A percentile compares a stretch with the other conserved stretches of the same genome.
These are phyloP conservation scores for Nebria brevicollis DNA, from an alignment of 2,888 invertebrate species.

Conservation along the genomic window DNA sequence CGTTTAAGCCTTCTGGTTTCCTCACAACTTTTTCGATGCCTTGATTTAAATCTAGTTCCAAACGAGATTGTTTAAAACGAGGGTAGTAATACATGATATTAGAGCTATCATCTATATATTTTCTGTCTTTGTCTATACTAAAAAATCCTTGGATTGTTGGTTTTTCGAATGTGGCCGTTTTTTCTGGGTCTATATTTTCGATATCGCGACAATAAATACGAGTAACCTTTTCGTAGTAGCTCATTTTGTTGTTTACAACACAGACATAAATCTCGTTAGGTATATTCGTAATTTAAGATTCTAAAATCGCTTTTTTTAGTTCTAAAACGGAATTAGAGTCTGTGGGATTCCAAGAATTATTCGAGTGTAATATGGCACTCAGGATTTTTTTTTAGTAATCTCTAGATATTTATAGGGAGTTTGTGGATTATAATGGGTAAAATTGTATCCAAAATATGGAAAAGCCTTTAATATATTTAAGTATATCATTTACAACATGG, in stretches of 20 bases:
- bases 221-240: slow-evolving; percentile 28
- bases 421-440: neutral
- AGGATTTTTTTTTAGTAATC: neutral
- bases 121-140: slow-evolving; percentile 31
- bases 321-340: too few relatives aligned
- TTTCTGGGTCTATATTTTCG: slow-evolving; percentile 20
- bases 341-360: neutral
- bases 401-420: neutral
- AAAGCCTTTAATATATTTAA: slow-evolving; percentile 44
- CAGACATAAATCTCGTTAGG: neutral
- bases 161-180: slow-evolving; percentile 27
- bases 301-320: neutral
- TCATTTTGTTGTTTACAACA: neutral
- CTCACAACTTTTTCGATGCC: slow-evolving; percentile 26
- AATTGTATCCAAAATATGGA: slow-evolving; percentile 24
- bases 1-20: slow-evolving; percentile 30
- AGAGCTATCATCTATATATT: slow-evolving; percentile 15
- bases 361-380: neutral
- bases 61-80: slow-evolving; percentile 16
- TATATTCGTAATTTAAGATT: neutral
- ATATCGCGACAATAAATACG: slow-evolving; percentile 16
- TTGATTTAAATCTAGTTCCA: slow-evolving; percentile 29
- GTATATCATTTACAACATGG: slow-evolving; percentile 44
- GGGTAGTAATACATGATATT: slow-evolving; percentile 34
- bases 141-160: slow-evolving; percentile 32